Conservation (phyloP, 1,140 invertebrate species). For the Caerostris darwini region DNA sequence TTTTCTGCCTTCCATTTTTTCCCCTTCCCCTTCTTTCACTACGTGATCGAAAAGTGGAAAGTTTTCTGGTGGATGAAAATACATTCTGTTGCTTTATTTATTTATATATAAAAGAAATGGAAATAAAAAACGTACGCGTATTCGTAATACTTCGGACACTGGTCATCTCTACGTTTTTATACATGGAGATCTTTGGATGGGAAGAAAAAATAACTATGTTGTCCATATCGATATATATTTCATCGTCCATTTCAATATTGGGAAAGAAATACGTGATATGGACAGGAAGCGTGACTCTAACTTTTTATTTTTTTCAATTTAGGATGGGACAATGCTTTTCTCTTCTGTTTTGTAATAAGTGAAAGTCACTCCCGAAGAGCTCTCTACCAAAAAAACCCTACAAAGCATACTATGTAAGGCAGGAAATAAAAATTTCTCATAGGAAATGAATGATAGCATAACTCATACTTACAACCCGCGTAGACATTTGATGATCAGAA, state of each 20-base stretch:
- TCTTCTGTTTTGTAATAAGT: not conserved
- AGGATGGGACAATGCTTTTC: not conserved
- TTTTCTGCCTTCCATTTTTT: not conserved
- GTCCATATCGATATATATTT: constrained; percentile 33
- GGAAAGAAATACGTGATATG: constrained; percentile 44
- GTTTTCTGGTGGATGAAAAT: constrained; percentile 57
- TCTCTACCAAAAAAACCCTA: too few species aligned
- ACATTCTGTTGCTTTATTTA: constrained; percentile 60
- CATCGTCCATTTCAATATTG: constrained; percentile 69
- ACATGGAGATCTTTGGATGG: not conserved
- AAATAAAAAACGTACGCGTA: not conserved
- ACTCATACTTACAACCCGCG: too few species aligned
- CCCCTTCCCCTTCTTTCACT: not conserved
- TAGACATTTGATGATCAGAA: too few species aligned
- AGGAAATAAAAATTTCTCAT: too few species aligned
- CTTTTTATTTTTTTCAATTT: not conserved
- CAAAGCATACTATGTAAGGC: too few species aligned
- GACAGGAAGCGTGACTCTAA: not conserved
- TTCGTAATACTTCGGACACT: constrained; percentile 21
- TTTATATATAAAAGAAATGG: constrained; percentile 19
- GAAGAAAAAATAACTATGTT: not conserved
- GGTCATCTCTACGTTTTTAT: constrained; percentile 20
- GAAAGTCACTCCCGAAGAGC: not conserved
- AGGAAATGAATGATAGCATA: too few species aligned
- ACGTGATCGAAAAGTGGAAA: constrained; percentile 66